Conservation (phyloP, 1,140 invertebrate genomes). For the Cataglyphis hispanica region DNA sequence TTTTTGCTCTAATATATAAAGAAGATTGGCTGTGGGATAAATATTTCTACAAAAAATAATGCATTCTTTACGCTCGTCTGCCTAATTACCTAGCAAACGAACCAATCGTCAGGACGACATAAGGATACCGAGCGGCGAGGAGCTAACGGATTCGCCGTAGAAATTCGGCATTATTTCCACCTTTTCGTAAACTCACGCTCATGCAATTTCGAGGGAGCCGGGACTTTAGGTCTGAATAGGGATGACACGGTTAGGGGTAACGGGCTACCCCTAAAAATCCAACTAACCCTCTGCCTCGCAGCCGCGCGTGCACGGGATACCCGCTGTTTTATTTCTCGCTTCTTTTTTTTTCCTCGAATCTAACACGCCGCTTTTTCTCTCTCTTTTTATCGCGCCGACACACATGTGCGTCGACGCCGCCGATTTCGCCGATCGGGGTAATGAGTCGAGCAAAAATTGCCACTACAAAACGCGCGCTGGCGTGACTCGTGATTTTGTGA, state of each 20-base stretch:
- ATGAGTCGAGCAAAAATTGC: slow-evolving; percentile 70
- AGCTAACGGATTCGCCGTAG: slow-evolving; percentile 68
- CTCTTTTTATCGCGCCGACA: slow-evolving; percentile 69
- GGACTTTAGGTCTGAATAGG: slow-evolving; percentile 46
- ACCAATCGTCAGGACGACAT: slow-evolving; percentile 39
- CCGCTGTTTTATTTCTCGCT: slow-evolving; percentile 73
- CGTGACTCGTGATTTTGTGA: slow-evolving; percentile 48
- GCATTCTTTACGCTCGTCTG: slow-evolving; percentile 13
- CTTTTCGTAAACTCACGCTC: slow-evolving; percentile 76
- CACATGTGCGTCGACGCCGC: slow-evolving; percentile 45
- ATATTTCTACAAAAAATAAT: slow-evolving; percentile 16
- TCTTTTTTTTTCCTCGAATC: slow-evolving; percentile 64
- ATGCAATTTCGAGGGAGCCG: slow-evolving; percentile 71
- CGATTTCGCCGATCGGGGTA: slow-evolving; percentile 61
- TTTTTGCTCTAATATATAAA: neutral
- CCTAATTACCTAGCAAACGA: slow-evolving; percentile 29
- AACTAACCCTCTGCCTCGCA: slow-evolving; percentile 79
- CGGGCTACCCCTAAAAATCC: slow-evolving; percentile 78
- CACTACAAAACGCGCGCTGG: slow-evolving; percentile 61
- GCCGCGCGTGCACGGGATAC: slow-evolving; percentile 69
- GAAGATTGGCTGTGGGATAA: neutral
- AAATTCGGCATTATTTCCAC: slow-evolving; percentile 65
- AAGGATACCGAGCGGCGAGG: slow-evolving; percentile 33
- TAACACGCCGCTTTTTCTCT: slow-evolving; percentile 62
- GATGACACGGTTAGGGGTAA: slow-evolving; percentile 79